A percentile compares a stretch with the other conserved stretches of the same genome.
These are phyloP conservation scores for Tethea ocularis DNA, from an alignment of 2,888 invertebrate species.

Conservation along the genomic window DNA sequence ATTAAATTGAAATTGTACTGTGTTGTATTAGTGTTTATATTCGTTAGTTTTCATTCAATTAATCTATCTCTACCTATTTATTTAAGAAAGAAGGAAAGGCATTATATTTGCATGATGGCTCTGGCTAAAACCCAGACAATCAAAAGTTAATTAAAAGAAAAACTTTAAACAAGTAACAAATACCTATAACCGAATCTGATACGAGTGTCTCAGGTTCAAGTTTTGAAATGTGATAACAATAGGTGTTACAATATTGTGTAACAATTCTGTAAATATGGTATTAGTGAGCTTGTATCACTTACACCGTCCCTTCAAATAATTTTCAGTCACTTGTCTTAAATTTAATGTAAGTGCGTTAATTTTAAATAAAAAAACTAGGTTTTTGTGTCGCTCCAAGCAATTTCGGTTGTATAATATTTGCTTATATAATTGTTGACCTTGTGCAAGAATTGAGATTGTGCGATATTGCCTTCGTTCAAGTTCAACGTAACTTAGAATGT, in stretches of 20 bases:
- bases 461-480: constrained; percentile 30
- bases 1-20: no score
- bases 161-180: background rate
- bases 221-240: background rate
- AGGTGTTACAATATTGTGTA: background rate
- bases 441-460: constrained; percentile 48
- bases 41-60: no score
- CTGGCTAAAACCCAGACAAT: no score
- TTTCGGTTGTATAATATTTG: constrained; percentile 43
- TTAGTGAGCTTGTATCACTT: background rate
- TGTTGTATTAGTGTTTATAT: no score
- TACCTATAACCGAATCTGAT: no score
- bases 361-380: constrained; percentile 37
- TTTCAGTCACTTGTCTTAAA: background rate
- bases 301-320: background rate
- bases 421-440: constrained; percentile 60
- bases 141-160: no score
- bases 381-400: constrained; percentile 39
- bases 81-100: no score
- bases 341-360: background rate
- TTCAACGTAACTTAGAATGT: constrained; percentile 10
- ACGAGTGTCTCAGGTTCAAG: background rate
- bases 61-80: no score
- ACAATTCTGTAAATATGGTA: background rate
- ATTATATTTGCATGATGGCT: no score